Conservation (phyloP, 1,140 invertebrate genomes). For the Ceratitis capitata region DNA sequence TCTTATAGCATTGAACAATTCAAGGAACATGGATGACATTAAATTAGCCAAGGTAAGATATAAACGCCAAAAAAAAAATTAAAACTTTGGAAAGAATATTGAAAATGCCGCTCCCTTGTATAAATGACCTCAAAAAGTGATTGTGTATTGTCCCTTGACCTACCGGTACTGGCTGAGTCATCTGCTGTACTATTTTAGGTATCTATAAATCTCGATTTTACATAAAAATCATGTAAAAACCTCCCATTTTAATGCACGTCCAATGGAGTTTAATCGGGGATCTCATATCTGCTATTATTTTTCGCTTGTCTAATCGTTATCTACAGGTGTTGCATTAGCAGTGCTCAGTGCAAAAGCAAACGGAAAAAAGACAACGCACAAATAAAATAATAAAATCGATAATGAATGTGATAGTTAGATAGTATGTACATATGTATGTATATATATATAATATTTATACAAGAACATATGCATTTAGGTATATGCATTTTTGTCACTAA, state of each 20-base stretch:
- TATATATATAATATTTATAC: too few relatives aligned
- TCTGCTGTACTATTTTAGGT: not conserved
- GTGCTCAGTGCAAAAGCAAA: not conserved
- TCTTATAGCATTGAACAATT: not conserved
- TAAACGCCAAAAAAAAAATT: too few relatives aligned
- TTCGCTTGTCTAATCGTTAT: not conserved
- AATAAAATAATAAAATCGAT: conserved; percentile 3
- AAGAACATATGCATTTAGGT: not conserved
- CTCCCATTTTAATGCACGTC: too few relatives aligned
- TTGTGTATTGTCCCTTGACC: not conserved
- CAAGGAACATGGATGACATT: conserved; percentile 39
- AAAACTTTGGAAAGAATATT: not conserved
- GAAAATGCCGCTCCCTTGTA: not conserved
- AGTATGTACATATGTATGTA: too few relatives aligned
- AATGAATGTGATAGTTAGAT: not conserved
- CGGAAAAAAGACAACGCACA: not conserved
- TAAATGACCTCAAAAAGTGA: not conserved
- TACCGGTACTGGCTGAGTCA: not conserved
- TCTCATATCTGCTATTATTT: too few relatives aligned
- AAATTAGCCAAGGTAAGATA: conserved; percentile 39
- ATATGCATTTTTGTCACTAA: too few relatives aligned
- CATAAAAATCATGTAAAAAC: not conserved
- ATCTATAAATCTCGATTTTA: not conserved
- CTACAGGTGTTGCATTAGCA: conserved; percentile 7
- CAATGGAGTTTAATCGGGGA: too few relatives aligned